Conservation (phyloP, 2,888 invertebrate genomes). For the Gortyna flavago region DNA sequence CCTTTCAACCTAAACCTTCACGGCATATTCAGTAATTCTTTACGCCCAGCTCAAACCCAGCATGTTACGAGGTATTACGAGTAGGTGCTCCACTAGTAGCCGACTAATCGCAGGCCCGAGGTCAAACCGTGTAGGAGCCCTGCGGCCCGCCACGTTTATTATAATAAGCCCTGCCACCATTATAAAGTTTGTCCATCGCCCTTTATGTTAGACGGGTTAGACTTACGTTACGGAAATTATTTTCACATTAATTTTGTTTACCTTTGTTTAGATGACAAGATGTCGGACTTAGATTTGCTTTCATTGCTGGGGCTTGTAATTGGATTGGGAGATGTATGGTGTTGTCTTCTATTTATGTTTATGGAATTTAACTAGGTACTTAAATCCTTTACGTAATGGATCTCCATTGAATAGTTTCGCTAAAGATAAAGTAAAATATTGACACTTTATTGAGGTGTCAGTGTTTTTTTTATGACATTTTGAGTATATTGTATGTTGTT, state of each 20-base stretch:
- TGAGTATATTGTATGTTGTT: too few species aligned
- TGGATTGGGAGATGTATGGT: constrained; percentile 7
- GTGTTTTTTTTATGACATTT: background rate
- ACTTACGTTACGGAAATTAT: constrained; percentile 73
- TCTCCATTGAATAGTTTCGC: background rate
- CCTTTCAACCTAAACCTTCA: background rate
- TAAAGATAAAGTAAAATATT: background rate
- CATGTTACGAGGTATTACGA: constrained; percentile 79
- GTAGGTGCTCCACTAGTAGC: constrained; percentile 80
- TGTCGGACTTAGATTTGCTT: constrained; percentile 42
- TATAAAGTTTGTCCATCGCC: constrained; percentile 84
- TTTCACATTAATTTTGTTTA: constrained; percentile 72
- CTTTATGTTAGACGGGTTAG: constrained; percentile 71
- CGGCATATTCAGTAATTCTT: constrained; percentile 70
- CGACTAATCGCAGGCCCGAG: constrained; percentile 86
- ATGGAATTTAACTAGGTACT: background rate
- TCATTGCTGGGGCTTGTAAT: constrained; percentile 32
- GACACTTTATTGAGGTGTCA: background rate
- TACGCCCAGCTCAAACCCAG: constrained; percentile 57
- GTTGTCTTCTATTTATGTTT: background rate
- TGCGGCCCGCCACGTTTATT: constrained; percentile 87
- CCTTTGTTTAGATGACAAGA: constrained; percentile 51
- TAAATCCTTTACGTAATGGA: background rate
- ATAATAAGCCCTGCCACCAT: constrained; percentile 85
- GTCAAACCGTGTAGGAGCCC: constrained; percentile 87